Conservation (phyloP, 2,888 invertebrate genomes). For the Meta bourneti region DNA sequence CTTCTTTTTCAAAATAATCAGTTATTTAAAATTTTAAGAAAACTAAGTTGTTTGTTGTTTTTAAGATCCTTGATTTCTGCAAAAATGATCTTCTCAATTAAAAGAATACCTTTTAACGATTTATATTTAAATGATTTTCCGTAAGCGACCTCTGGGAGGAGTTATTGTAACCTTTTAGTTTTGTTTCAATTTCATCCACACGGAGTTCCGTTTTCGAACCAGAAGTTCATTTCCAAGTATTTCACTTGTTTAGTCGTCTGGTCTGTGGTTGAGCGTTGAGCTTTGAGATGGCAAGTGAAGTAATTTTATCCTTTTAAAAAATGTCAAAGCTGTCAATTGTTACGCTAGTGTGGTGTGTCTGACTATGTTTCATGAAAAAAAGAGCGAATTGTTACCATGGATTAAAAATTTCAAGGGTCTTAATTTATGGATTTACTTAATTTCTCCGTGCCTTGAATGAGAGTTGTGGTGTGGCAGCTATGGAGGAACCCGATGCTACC, state of each 20-base stretch:
- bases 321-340: background rate
- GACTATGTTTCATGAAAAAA: background rate
- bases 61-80: too few relatives aligned
- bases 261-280: background rate
- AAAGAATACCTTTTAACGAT: too few relatives aligned
- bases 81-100: too few relatives aligned
- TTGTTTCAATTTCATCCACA: background rate
- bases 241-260: background rate
- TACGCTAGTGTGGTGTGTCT: background rate
- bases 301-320: background rate
- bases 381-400: background rate
- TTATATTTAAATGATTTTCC: too few relatives aligned
- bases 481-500: slow-evolving; percentile 60
- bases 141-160: too few relatives aligned
- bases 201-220: slow-evolving; percentile 16
- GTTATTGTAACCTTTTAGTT: background rate
- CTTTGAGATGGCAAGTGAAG: background rate
- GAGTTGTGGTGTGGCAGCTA: slow-evolving; percentile 51
- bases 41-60: too few relatives aligned
- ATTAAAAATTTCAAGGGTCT: slow-evolving; percentile 10
- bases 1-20: too few relatives aligned
- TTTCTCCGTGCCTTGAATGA: slow-evolving; percentile 7
- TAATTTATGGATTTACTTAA: slow-evolving; percentile 40
- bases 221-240: slow-evolving; percentile 26
- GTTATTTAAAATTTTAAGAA: too few relatives aligned